These are phyloP conservation scores for Bubalus kerabau DNA, from an alignment of 2,113 vertebrate species.

Conservation along the genomic window DNA sequence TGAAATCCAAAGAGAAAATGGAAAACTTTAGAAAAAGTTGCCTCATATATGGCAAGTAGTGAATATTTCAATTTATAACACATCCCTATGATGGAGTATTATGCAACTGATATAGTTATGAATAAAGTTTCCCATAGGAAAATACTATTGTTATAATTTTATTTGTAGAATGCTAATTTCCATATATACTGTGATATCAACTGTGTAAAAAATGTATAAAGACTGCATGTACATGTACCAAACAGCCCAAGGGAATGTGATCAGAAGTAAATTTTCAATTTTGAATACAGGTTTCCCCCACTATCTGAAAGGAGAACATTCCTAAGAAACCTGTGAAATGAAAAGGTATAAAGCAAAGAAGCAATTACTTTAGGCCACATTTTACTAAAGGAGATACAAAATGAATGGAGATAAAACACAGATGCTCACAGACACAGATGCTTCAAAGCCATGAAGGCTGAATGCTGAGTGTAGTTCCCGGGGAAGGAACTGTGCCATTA, in stretches of 20 bases:
- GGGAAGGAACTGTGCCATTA: neutral
- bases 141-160: neutral
- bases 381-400: neutral
- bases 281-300: neutral
- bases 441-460: neutral
- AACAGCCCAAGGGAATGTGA: neutral
- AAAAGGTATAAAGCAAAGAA: neutral
- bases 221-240: neutral
- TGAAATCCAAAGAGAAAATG: neutral
- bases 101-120: neutral
- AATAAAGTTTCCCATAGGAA: neutral
- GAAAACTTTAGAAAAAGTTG: neutral
- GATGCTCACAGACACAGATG: neutral
- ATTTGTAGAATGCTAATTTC: neutral
- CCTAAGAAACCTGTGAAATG: neutral
- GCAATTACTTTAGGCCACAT: neutral
- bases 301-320: neutral
- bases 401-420: neutral
- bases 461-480: neutral
- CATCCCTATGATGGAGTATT: neutral
- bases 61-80: neutral
- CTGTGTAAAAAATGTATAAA: neutral
- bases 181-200: neutral
- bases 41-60: neutral
- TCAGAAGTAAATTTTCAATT: neutral